phyloP scores from a whole-genome alignment of 1,140 invertebrate species.

The Danaus plexippus region DNA sequence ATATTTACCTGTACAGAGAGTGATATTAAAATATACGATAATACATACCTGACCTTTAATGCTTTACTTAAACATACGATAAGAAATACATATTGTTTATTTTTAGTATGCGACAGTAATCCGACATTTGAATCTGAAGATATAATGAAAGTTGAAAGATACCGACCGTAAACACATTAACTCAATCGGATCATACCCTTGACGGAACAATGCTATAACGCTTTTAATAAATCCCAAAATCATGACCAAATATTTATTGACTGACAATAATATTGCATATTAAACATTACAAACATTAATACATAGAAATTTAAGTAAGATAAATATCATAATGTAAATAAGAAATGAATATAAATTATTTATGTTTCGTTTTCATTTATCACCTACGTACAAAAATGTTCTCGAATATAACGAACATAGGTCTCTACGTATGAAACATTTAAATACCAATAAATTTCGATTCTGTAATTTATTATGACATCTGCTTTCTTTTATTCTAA shows the following conservation, averaged over 20 bases:
- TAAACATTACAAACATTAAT: no score
- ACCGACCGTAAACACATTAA: slow-evolving; percentile 52
- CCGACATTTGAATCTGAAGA: slow-evolving; percentile 21
- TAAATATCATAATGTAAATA: no score
- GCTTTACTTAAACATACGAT: no score
- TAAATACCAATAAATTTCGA: slow-evolving; percentile 12
- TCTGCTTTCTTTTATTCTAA: slow-evolving; percentile 49
- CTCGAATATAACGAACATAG: not conserved
- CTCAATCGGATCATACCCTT: slow-evolving; percentile 43
- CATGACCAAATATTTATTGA: slow-evolving; percentile 19
- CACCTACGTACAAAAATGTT: slow-evolving; percentile 1
- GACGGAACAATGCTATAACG: slow-evolving; percentile 33
- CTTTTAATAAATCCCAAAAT: slow-evolving; percentile 29
- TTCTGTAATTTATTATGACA: slow-evolving; percentile 35
- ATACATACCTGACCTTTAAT: no score
- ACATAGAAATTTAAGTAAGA: no score
- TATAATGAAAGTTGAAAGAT: slow-evolving; percentile 32
- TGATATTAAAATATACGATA: no score
- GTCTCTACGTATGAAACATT: no score
- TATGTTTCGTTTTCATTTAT: no score
- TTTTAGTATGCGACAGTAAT: slow-evolving; percentile 18
- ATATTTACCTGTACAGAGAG: no score
- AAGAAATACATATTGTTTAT: not conserved
- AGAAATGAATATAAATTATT: no score
- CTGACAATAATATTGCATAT: slow-evolving; percentile 17